Percentiles rank a stretch among this genome's conserved stretches.
These are phyloP conservation scores for Oikopleura vanhoeffeni DNA, from an alignment of 23 tunicate species.

Conservation along the genomic window DNA sequence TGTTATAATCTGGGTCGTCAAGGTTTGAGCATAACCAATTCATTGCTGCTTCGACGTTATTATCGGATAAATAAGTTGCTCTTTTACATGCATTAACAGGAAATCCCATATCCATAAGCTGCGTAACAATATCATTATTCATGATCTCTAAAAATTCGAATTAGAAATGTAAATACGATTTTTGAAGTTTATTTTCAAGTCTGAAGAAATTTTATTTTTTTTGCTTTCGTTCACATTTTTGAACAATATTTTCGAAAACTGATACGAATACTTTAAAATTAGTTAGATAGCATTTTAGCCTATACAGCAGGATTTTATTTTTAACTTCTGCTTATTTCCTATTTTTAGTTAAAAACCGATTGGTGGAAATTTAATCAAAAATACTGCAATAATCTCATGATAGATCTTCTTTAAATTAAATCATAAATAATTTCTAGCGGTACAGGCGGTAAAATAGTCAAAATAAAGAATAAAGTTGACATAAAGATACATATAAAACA, in stretches of 20 bases:
- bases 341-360: too few species aligned
- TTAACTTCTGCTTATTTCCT: too few species aligned
- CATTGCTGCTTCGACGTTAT: constrained; percentile 2
- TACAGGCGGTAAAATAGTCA: too few species aligned
- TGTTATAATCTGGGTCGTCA: constrained; percentile 13
- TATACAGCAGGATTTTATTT: too few species aligned
- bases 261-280: background rate
- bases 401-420: too few species aligned
- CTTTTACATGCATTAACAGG: constrained; percentile 1
- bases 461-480: too few species aligned
- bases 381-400: too few species aligned
- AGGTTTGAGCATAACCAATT: background rate
- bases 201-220: background rate
- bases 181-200: background rate
- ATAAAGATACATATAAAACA: too few species aligned
- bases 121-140: background rate
- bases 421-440: too few species aligned
- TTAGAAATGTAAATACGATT: too few species aligned
- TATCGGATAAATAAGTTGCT: background rate
- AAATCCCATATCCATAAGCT: constrained; percentile 10
- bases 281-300: too few species aligned
- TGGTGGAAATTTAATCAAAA: too few species aligned
- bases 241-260: background rate
- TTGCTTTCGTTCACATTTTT: background rate
- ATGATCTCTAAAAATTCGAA: background rate